Base-by-base conservation (phyloP, 2,113 vertebrate species). In the Apaloderma vittatum region DNA sequence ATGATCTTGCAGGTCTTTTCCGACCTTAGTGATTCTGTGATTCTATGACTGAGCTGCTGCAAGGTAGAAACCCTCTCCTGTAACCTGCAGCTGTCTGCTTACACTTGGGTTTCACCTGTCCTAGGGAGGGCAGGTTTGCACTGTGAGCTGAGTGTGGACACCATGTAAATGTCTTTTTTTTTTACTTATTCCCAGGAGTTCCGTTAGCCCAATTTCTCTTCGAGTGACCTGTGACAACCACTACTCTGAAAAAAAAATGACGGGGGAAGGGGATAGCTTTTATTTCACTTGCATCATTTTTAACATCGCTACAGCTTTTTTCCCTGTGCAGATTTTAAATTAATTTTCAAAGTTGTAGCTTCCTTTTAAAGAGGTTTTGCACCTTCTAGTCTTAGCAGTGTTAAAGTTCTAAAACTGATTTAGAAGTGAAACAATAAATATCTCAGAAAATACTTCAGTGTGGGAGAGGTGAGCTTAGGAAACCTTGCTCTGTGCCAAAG, bases 381-480 rank as follows among this genome's bases (percentile, higher is more conserved):
- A 15, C 52, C 73, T 92, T 84, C 46, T 83, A 12, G 63, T 71
- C 62, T 54, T 71, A 29, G 68, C 79, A 63, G 61, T 37, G 55
- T 58, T 78, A 3, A 88, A 91, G 61, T 84, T 84, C 27, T 86
- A n/a, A 49, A 84, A 29, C 82, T 16, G n/a, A 11, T 71, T 84
- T 88, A 67, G 51, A 79, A 65, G 16, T 67, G 62, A 65, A 81
- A 55, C 36, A 12, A 79, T 51, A 93, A 89, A 49, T 82, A 59
- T 77, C 80, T 66, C 84, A 86, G 80, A 88, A 82, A 91, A 77
- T 67, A 43, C 46, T 87, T 89, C 1, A 63, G 54, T 30, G 18
- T 96, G 86, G 90, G 85, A 96, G 89, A 94, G 66, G 81, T 94
- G 88, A 91, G 84, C 82, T 94, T 93, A 77, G 83, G 86, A 87